Evolutionary conservation across 2,797 vertebrate species (phyloP).

Genomic region (Molossus alvarezi): DNA sequence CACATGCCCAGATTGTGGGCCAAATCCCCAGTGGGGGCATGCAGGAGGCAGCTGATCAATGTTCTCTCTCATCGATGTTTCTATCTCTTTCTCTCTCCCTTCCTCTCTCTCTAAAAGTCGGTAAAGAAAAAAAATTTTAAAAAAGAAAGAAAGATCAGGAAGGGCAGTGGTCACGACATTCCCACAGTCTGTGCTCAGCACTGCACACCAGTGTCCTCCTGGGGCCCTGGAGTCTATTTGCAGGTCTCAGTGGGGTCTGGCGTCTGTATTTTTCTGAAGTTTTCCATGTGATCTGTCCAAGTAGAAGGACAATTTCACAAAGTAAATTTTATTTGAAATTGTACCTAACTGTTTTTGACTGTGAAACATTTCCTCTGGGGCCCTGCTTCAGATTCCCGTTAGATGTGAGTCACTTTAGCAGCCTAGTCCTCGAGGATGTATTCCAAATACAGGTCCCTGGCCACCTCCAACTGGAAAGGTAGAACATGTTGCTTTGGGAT

Average conservation of each 20-base stretch:
- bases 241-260: neutral
- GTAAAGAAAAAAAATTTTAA: too few species aligned
- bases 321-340: neutral
- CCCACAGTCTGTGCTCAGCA: neutral
- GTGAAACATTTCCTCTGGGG: neutral
- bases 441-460: neutral
- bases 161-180: neutral
- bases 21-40: too few species aligned
- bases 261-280: neutral
- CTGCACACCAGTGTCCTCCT: neutral
- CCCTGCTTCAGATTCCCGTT: neutral
- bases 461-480: neutral
- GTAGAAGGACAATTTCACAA: neutral
- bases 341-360: neutral
- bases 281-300: neutral
- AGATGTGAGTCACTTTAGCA: too few species aligned
- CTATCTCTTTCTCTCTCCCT: too few species aligned
- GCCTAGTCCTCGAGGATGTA: neutral
- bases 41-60: too few species aligned
- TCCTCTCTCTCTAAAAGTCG: too few species aligned
- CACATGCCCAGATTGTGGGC: too few species aligned
- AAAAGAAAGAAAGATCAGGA: too few species aligned
- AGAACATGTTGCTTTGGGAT: neutral
- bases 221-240: neutral
- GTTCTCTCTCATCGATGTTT: too few species aligned